These are phyloP conservation scores for Brachionus rotundiformis DNA, from an alignment of 1,140 invertebrate species.

Conservation along the genomic window DNA sequence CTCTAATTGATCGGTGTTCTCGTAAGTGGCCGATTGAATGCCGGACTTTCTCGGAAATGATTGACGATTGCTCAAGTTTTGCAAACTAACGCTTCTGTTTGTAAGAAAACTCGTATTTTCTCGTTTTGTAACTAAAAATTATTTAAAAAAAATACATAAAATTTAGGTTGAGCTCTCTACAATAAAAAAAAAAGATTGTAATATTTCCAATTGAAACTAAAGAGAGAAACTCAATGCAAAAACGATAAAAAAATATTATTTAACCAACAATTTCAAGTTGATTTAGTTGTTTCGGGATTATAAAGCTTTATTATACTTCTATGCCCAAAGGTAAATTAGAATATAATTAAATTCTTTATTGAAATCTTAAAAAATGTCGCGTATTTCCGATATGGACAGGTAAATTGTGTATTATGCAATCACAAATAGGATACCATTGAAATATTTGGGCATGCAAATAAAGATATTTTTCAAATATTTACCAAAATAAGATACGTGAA, in stretches of 20 bases:
- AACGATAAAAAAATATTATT: slow-evolving; percentile 21
- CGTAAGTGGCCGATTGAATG: not conserved
- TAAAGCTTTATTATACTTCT: slow-evolving; percentile 12
- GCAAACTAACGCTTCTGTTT: slow-evolving; percentile 43
- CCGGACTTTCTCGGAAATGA: not conserved
- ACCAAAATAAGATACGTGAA: not conserved
- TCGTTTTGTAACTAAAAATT: slow-evolving; percentile 31
- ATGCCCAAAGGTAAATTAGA: slow-evolving; percentile 21
- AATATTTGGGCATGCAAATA: not conserved
- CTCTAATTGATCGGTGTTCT: not conserved
- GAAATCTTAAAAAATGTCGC: slow-evolving; percentile 8
- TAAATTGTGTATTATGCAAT: not conserved
- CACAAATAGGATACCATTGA: slow-evolving; percentile 1
- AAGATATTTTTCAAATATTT: not conserved
- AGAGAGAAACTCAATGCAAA: not conserved
- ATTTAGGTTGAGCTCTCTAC: slow-evolving; percentile 45
- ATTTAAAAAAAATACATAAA: slow-evolving; percentile 35
- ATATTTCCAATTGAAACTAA: not conserved
- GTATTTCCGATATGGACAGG: slow-evolving; percentile 26
- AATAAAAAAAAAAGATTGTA: slow-evolving; percentile 38
- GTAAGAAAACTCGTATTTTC: slow-evolving; percentile 9
- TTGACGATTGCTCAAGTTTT: slow-evolving; percentile 40
- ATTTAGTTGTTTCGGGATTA: slow-evolving; percentile 25
- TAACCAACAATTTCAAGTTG: slow-evolving; percentile 34
- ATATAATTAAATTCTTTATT: slow-evolving; percentile 19